These are phyloP conservation scores for Callionymus lyra DNA, from an alignment of 2,113 vertebrate species.

Conservation along the genomic window DNA sequence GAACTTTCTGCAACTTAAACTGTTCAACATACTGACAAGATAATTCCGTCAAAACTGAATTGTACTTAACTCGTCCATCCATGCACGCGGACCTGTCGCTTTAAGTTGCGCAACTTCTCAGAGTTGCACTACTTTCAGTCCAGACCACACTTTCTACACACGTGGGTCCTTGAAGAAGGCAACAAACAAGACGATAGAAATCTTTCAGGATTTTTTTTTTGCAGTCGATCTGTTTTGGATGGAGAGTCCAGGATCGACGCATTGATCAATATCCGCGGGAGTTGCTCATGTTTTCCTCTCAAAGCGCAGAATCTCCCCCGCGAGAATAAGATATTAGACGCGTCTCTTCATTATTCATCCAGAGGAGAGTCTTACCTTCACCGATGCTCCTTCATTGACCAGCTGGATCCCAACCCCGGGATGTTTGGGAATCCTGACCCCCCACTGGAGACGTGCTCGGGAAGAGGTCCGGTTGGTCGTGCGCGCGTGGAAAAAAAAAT, in stretches of 20 bases:
- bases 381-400: conserved; percentile 51
- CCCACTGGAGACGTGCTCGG: conserved; percentile 31
- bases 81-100: too few species aligned
- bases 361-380: conserved; percentile 55
- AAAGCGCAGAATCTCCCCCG: conserved; percentile 35
- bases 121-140: too few species aligned
- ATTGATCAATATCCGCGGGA: conserved; percentile 41
- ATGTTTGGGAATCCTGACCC: conserved; percentile 54
- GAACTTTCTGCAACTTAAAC: too few species aligned
- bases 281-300: conserved; percentile 29
- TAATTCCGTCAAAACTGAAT: too few species aligned
- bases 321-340: conserved; percentile 22
- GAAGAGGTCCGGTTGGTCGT: too few species aligned
- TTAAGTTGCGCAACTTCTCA: too few species aligned
- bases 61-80: too few species aligned
- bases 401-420: conserved; percentile 44
- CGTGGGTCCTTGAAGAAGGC: too few species aligned
- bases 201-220: conserved; percentile 16
- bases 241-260: conserved; percentile 4
- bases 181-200: conserved; percentile 3
- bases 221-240: conserved; percentile 9
- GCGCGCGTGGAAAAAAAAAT: conserved; percentile 7
- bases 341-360: conserved; percentile 37
- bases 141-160: too few species aligned
- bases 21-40: too few species aligned